phyloP scores from a whole-genome alignment of 2,888 invertebrate genomes.

The Polyommatus icarus region DNA sequence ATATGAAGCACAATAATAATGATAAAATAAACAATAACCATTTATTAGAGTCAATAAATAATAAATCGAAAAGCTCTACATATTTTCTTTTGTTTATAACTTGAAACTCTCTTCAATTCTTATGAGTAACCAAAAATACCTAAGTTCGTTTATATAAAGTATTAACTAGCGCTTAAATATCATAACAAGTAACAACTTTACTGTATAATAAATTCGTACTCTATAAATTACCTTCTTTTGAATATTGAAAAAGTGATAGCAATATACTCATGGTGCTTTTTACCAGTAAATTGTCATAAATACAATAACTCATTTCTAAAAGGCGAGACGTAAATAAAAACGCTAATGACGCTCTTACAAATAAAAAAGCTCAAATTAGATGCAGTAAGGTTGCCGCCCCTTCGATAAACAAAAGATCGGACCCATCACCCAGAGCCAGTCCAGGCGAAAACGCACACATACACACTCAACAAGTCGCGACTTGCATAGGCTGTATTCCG shows the following conservation, averaged over 20 bases:
- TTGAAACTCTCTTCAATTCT: too few species aligned
- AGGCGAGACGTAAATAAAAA: constrained; percentile 26
- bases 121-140: not conserved
- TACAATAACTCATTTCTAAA: not conserved
- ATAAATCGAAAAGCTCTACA: not conserved
- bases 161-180: not conserved
- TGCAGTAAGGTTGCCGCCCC: constrained; percentile 48
- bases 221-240: not conserved
- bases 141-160: not conserved
- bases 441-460: constrained; percentile 40
- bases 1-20: too few species aligned
- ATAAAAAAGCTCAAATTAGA: constrained; percentile 40
- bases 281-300: not conserved
- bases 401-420: constrained; percentile 67
- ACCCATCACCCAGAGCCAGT: constrained; percentile 49
- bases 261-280: not conserved
- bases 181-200: not conserved
- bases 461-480: constrained; percentile 57
- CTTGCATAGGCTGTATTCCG: constrained; percentile 62
- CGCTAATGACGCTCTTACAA: constrained; percentile 35
- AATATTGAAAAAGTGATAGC: not conserved
- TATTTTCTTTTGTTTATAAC: not conserved
- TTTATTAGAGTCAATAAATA: not conserved
- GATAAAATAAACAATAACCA: not conserved
- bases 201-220: not conserved